Conservation (phyloP, 2,888 invertebrate genomes). For the Drosophila ochracea region DNA sequence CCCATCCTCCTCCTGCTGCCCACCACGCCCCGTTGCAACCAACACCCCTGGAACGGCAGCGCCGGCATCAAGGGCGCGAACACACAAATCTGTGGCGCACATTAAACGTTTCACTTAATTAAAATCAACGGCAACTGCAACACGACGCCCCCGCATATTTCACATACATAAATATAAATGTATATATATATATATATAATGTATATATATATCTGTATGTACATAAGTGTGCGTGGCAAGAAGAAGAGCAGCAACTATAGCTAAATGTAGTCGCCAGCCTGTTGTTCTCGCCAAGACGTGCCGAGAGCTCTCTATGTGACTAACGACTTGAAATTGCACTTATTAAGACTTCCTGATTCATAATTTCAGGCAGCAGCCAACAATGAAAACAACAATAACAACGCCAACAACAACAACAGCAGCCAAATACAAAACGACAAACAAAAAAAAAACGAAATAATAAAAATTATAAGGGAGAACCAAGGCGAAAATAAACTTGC, state of each 20-base stretch:
- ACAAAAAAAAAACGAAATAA: background rate
- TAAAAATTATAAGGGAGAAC: constrained; percentile 32
- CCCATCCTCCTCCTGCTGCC: no score
- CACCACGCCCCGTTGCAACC: background rate
- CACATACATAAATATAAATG: constrained; percentile 1
- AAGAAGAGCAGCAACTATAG: constrained; percentile 13
- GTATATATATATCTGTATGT: background rate
- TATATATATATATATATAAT: constrained; percentile 1
- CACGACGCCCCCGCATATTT: constrained; percentile 62
- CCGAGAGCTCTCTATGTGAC: constrained; percentile 55
- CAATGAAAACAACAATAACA: constrained; percentile 25
- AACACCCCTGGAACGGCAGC: background rate
- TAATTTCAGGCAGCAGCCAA: constrained; percentile 68
- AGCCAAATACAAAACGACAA: background rate
- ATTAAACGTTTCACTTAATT: constrained; percentile 75
- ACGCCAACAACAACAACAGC: constrained; percentile 3
- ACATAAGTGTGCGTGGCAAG: constrained; percentile 7
- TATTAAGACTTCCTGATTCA: constrained; percentile 82
- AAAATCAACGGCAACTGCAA: constrained; percentile 67
- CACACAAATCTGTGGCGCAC: constrained; percentile 71
- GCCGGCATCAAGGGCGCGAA: constrained; percentile 64
- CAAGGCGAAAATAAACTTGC: constrained; percentile 9
- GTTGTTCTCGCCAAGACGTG: constrained; percentile 36
- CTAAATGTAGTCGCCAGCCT: constrained; percentile 11
- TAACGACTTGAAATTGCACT: constrained; percentile 81